Conservation (phyloP, 2,797 vertebrate genomes). For the Tiaroga cobitis region DNA sequence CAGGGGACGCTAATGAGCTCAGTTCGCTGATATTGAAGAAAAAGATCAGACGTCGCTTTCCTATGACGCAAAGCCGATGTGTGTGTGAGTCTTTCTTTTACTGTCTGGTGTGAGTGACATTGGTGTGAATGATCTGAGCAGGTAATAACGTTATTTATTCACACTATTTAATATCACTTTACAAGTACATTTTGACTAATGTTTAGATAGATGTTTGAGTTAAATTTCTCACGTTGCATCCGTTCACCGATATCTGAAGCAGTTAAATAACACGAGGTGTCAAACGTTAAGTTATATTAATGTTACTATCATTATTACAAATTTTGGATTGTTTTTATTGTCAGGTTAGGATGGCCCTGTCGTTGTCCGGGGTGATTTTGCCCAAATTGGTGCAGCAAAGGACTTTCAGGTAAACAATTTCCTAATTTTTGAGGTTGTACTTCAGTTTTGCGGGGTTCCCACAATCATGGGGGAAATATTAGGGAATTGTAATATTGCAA, state of each 20-base stretch:
- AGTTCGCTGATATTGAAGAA: neutral
- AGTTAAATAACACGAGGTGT: neutral
- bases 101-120: constrained; percentile 39
- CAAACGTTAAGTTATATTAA: neutral
- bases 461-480: neutral
- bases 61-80: neutral
- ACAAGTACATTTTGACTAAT: neutral
- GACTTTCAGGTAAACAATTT: constrained; percentile 72
- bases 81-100: too few species aligned
- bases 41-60: neutral
- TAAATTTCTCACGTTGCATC: neutral
- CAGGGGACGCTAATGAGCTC: constrained; percentile 7
- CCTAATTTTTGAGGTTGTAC: neutral
- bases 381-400: constrained; percentile 59
- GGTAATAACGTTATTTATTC: constrained; percentile 8
- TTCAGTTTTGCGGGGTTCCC: neutral
- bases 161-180: neutral
- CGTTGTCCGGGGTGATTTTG: constrained; percentile 14
- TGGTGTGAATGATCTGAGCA: constrained; percentile 16
- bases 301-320: neutral
- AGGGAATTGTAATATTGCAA: neutral
- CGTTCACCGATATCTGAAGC: neutral
- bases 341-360: constrained; percentile 50
- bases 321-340: neutral
- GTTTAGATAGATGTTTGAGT: neutral